A percentile compares a stretch with the other conserved stretches of the same genome.
These are phyloP conservation scores for Saccostrea cuccullata DNA, from an alignment of 1,140 invertebrate genomes.

Conservation along the genomic window DNA sequence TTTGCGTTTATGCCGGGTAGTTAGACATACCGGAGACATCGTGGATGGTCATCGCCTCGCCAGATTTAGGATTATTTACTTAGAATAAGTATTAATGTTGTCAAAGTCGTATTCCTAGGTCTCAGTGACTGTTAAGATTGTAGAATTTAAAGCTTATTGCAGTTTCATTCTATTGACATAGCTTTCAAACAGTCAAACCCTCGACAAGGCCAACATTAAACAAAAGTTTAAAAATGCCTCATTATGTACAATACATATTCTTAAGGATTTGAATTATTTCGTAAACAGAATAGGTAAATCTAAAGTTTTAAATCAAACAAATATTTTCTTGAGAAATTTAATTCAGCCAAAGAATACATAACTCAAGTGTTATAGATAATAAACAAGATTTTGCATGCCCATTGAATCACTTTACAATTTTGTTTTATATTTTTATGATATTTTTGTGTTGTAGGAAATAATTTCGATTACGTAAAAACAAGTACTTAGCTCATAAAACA, in stretches of 20 bases:
- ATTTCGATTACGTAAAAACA: too few species aligned
- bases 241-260: constrained; percentile 29
- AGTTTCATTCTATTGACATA: constrained; percentile 35
- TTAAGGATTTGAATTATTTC: constrained; percentile 41
- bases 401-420: not conserved
- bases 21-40: constrained; percentile 29
- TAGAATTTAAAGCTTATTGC: constrained; percentile 43
- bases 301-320: constrained; percentile 46
- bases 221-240: not conserved
- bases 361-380: not conserved
- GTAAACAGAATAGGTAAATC: constrained; percentile 41
- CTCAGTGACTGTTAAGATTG: constrained; percentile 18
- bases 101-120: constrained; percentile 34
- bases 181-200: not conserved
- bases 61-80: constrained; percentile 34
- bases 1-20: constrained; percentile 31
- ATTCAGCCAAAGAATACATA: constrained; percentile 16
- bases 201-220: constrained; percentile 34
- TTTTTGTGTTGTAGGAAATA: not conserved
- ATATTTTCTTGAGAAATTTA: constrained; percentile 42
- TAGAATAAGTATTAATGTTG: constrained; percentile 47
- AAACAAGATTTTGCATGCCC: not conserved
- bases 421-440: not conserved
- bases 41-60: constrained; percentile 25
- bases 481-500: too few species aligned